Evolutionary conservation across 2,113 vertebrate species (phyloP).

Genomic region (Micronisus gabar): DNA sequence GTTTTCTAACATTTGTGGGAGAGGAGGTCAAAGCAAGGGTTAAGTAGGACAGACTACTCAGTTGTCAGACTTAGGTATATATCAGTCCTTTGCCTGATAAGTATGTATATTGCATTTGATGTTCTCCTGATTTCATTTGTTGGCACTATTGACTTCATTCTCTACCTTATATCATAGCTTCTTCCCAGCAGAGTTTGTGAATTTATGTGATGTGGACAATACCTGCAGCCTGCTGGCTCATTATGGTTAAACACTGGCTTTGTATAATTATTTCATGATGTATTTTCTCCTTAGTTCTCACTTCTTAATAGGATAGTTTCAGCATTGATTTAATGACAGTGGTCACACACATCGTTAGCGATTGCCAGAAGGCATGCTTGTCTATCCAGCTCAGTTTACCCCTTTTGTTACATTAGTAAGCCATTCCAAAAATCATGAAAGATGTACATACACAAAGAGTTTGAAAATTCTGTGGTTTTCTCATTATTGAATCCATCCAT

Average conservation of each 20-base stretch:
- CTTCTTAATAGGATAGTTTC: neutral
- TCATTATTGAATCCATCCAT: neutral
- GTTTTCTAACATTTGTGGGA: neutral
- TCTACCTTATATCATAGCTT: neutral
- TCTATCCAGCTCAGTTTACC: neutral
- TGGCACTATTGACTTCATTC: neutral
- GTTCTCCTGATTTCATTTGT: neutral
- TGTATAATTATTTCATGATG: neutral
- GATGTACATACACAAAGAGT: no score
- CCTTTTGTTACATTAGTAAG: neutral
- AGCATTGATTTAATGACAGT: neutral
- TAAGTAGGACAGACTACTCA: neutral
- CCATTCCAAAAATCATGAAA: neutral
- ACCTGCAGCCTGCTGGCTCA: neutral
- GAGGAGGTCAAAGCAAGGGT: fast-evolving
- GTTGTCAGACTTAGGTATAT: neutral
- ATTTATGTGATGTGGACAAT: neutral
- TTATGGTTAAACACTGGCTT: neutral
- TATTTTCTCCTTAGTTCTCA: neutral
- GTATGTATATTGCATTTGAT: neutral
- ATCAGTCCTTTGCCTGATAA: neutral
- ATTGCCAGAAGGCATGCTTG: neutral
- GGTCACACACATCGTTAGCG: fast-evolving
- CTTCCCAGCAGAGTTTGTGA: neutral
- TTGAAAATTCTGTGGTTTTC: neutral